phyloP scores from a whole-genome alignment of 1,140 invertebrate genomes.

The Proales similis region DNA sequence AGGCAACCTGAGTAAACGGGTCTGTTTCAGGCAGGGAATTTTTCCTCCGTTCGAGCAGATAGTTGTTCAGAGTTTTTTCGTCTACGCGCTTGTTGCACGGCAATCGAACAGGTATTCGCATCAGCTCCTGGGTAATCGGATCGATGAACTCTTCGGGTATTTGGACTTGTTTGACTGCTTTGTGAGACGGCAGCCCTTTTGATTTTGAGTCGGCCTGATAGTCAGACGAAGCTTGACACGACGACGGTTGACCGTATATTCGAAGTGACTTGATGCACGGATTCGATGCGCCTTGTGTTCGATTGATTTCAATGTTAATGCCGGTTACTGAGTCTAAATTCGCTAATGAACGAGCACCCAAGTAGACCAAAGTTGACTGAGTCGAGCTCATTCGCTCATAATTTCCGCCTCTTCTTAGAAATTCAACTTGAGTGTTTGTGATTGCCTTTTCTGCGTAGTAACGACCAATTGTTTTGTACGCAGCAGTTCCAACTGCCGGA shows the following conservation, averaged over 20 bases:
- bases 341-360: slow-evolving; percentile 5
- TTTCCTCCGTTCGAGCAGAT: slow-evolving; percentile 13
- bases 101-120: slow-evolving; percentile 22
- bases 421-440: neutral
- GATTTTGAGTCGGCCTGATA: neutral
- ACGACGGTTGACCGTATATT: neutral
- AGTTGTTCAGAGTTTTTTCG: slow-evolving; percentile 18
- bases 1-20: slow-evolving; percentile 24
- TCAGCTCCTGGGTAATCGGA: slow-evolving; percentile 14
- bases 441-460: slow-evolving; percentile 5
- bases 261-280: slow-evolving; percentile 21
- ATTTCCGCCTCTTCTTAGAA: slow-evolving; percentile 12
- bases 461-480: neutral
- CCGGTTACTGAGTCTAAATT: neutral
- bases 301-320: slow-evolving; percentile 9
- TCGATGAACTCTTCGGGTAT: slow-evolving; percentile 22
- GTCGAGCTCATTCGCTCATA: neutral
- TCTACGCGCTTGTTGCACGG: slow-evolving; percentile 22
- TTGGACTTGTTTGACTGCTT: neutral
- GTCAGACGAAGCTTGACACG: neutral
- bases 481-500: neutral
- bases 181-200: neutral
- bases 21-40: neutral
- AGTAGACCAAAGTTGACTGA: slow-evolving; percentile 2
- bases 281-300: neutral